These are phyloP conservation scores for Axis porcinus DNA, from an alignment of 2,113 vertebrate genomes.

Conservation along the genomic window DNA sequence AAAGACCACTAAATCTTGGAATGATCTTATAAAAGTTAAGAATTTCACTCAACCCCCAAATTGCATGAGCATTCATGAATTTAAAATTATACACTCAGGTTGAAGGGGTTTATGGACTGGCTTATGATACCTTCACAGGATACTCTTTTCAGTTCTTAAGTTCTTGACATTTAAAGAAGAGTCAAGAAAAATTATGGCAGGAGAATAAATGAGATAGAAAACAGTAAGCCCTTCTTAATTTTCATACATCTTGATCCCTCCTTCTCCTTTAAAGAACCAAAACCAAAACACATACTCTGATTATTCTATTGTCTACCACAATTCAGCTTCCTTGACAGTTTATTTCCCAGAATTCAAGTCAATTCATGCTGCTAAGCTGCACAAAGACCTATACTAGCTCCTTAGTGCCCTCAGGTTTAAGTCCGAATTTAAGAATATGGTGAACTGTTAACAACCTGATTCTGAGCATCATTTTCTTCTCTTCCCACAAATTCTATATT, in stretches of 20 bases:
- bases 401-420: background rate
- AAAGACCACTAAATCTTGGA: background rate
- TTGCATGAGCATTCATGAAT: background rate
- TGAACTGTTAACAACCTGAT: background rate
- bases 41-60: background rate
- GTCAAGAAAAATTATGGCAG: background rate
- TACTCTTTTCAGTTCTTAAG: background rate
- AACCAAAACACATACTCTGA: background rate
- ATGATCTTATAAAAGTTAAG: background rate
- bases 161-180: background rate
- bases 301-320: background rate
- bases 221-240: background rate
- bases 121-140: fast-evolving
- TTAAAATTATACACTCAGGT: background rate
- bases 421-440: background rate
- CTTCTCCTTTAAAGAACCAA: background rate
- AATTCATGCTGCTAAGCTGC: background rate
- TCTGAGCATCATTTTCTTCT: background rate
- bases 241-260: background rate
- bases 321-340: background rate
- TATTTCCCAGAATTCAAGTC: background rate
- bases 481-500: background rate
- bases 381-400: background rate
- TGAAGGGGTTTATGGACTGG: background rate
- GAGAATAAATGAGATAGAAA: background rate